Conservation (phyloP, 2,888 invertebrate genomes). For the Lasioglossum marginatum region DNA sequence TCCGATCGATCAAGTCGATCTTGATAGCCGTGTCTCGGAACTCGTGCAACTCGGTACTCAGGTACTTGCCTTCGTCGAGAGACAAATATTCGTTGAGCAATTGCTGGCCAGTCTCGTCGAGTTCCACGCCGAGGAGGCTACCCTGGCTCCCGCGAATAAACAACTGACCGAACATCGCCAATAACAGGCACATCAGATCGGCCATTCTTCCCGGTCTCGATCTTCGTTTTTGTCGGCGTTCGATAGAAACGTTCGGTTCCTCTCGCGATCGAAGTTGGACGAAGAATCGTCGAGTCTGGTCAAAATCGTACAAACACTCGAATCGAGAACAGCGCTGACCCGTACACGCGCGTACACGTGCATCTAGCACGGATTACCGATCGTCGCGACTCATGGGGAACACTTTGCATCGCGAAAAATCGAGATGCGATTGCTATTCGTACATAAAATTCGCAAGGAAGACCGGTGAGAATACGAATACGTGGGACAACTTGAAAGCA, state of each 20-base stretch:
- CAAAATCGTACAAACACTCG: not conserved
- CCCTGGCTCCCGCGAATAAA: constrained; percentile 58
- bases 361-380: not conserved
- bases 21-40: constrained; percentile 80
- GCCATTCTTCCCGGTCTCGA: constrained; percentile 53
- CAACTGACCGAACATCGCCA: constrained; percentile 59
- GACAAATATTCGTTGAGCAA: constrained; percentile 77
- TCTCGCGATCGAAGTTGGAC: not conserved
- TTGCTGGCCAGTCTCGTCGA: constrained; percentile 77
- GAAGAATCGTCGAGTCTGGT: not conserved
- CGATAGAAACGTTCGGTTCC: not conserved
- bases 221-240: not conserved
- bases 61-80: constrained; percentile 77
- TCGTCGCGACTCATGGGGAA: not conserved
- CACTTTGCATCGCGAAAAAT: not conserved
- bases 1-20: constrained; percentile 79
- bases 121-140: constrained; percentile 74
- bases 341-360: not conserved
- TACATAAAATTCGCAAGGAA: not conserved
- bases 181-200: constrained; percentile 60
- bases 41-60: constrained; percentile 75
- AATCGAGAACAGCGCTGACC: not conserved
- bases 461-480: not conserved
- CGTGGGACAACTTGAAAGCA: not conserved
- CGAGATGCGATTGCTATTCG: not conserved